Percentiles rank a stretch among this genome's conserved stretches.
These are phyloP conservation scores for Opisthograptis luteolata DNA, from an alignment of 2,888 invertebrate species.

Conservation along the genomic window DNA sequence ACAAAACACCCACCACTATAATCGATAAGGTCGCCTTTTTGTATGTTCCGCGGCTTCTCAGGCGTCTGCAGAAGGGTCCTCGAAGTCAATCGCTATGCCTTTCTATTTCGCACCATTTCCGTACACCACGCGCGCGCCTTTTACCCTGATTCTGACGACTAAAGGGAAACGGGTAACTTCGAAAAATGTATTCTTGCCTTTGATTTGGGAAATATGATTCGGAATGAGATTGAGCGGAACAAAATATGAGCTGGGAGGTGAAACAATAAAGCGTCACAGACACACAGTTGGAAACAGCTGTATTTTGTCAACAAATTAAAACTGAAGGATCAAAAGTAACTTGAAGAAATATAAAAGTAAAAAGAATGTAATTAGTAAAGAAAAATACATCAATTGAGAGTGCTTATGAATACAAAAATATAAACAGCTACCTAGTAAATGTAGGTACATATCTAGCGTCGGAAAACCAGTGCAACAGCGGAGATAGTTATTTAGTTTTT, in stretches of 20 bases:
- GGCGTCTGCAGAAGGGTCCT: slow-evolving; percentile 45
- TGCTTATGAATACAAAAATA: no score
- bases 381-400: no score
- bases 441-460: no score
- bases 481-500: slow-evolving; percentile 33
- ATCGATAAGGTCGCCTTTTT: slow-evolving; percentile 43
- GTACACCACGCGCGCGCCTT: slow-evolving; percentile 44
- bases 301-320: no score
- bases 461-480: slow-evolving; percentile 6
- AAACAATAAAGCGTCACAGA: slow-evolving; percentile 5
- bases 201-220: slow-evolving; percentile 37
- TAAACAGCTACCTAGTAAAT: neutral
- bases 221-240: slow-evolving; percentile 23
- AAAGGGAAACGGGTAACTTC: slow-evolving; percentile 37
- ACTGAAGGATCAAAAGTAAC: slow-evolving; percentile 3
- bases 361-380: no score
- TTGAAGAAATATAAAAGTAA: no score
- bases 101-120: slow-evolving; percentile 43
- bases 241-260: slow-evolving; percentile 14
- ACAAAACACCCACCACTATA: slow-evolving; percentile 35
- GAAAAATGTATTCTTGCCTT: slow-evolving; percentile 35
- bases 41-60: slow-evolving; percentile 44
- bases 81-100: slow-evolving; percentile 45
- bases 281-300: no score
- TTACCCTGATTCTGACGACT: slow-evolving; percentile 43